Evolutionary conservation across 2,888 invertebrate genomes (phyloP), one percentile per base, ranked within the genome.

Genomic region (Oscheius myriophilus): DNA sequence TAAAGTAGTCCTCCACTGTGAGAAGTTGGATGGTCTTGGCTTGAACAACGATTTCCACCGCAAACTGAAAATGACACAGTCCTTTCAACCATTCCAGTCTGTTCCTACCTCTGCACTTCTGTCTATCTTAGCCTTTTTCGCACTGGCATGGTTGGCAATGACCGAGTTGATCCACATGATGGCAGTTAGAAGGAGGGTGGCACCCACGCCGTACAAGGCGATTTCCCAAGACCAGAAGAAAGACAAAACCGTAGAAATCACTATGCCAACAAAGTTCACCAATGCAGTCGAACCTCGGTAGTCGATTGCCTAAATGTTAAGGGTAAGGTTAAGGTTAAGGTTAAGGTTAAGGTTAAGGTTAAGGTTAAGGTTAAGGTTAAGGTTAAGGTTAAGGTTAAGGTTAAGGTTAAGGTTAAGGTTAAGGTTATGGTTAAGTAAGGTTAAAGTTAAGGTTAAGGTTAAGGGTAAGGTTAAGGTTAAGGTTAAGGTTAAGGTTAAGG

Each of bases 41-140:
- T 57, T 88, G 87, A 72, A 87, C 87, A 16, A 88, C 81, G n/a
- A 86, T 85, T 72, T 89, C 88, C 26, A 86, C 81, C 12, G 87
- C 87, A 33, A 87, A 76, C 72, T 75, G 59, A 23, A 75, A 67
- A 21, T 18, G 46, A 2, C n/a, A 26, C 23, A n/a, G 33, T 33
- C 33, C 9, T 33, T 9, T 33, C 4, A 33, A 33, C 4, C 3
- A 3, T 33, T 3, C 33, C 33, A 33, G 33, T 33, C 9, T 9
- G 9, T 11, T 53, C 9, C 4, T 18, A 53, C 53, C 46, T 65
- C 65, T 3, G 55, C 71, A 62, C 71, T 73, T 52, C 69, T 64
- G 46, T 75, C 75, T 25, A 67, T 55, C 12, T 25, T 43, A 18
- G 71, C 67, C 58, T 73, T 73, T 18, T 70, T 64, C 11, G 46